phyloP scores from a whole-genome alignment of 2,888 invertebrate genomes.

The Coelinius sp. region DNA sequence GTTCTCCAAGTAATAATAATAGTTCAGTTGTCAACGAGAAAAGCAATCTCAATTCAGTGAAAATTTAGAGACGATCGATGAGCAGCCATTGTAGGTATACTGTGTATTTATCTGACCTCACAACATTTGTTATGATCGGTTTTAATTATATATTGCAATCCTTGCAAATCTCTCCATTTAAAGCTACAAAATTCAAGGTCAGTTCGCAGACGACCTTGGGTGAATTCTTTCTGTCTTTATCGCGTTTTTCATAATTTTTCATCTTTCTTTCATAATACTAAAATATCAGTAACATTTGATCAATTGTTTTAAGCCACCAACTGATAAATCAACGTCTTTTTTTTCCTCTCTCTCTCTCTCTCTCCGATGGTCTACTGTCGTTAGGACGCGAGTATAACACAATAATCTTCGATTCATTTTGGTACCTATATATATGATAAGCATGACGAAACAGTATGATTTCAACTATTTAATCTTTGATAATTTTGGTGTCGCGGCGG shows the following conservation, averaged over 20 bases:
- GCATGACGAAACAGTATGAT: no score
- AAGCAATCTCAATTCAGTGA: neutral
- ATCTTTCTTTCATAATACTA: neutral
- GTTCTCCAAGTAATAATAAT: neutral
- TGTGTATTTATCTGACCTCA: neutral
- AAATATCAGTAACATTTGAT: no score
- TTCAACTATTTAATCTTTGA: no score
- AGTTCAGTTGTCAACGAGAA: neutral
- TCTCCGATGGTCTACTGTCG: no score
- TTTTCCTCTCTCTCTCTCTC: no score
- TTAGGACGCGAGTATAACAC: no score
- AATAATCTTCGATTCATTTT: no score
- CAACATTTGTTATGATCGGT: neutral
- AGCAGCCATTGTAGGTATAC: constrained; percentile 3
- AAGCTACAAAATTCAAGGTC: constrained; percentile 13
- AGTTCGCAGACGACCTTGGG: neutral
- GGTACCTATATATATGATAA: no score
- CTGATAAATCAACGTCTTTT: no score
- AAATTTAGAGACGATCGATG: constrained; percentile 12
- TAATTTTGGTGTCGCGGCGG: no score
- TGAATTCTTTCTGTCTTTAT: neutral
- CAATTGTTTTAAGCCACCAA: neutral
- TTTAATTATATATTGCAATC: neutral
- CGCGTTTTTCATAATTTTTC: neutral
- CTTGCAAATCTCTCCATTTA: no score